phyloP scores from a whole-genome alignment of 1,140 invertebrate genomes.

The Zaprionus nigranus region DNA sequence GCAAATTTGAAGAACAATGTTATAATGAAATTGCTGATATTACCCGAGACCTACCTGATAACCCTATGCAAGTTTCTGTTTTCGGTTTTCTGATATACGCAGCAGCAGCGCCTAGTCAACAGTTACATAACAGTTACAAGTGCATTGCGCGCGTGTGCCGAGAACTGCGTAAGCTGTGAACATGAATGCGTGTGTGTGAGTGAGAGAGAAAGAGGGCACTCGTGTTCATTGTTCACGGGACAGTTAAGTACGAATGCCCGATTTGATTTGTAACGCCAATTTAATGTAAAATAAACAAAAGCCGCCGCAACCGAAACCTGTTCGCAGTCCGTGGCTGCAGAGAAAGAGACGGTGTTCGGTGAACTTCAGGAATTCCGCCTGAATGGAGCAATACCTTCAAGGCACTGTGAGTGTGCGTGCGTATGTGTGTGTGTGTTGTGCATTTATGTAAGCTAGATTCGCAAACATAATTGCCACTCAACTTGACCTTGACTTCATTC shows the following conservation, averaged over 20 bases:
- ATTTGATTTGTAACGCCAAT: conserved; percentile 17
- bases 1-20: too few relatives aligned
- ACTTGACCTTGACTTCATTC: conserved; percentile 71
- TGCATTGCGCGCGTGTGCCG: neutral
- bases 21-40: too few relatives aligned
- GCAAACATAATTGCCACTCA: conserved; percentile 33
- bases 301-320: conserved; percentile 42
- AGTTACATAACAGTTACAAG: conserved; percentile 17
- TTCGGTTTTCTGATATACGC: conserved; percentile 37
- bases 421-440: conserved; percentile 4
- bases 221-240: conserved; percentile 39
- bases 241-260: conserved; percentile 34
- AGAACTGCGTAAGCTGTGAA: conserved; percentile 1
- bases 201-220: neutral
- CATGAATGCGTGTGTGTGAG: neutral
- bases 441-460: conserved; percentile 50
- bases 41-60: too few relatives aligned
- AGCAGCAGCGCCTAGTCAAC: conserved; percentile 20
- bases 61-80: neutral
- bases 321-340: conserved; percentile 37
- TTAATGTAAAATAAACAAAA: conserved; percentile 29
- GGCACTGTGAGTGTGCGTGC: conserved; percentile 34
- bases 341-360: conserved; percentile 20
- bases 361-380: conserved; percentile 67
- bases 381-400: conserved; percentile 47